Conservation (phyloP, 2,797 vertebrate genomes). For the Chelmon rostratus region DNA sequence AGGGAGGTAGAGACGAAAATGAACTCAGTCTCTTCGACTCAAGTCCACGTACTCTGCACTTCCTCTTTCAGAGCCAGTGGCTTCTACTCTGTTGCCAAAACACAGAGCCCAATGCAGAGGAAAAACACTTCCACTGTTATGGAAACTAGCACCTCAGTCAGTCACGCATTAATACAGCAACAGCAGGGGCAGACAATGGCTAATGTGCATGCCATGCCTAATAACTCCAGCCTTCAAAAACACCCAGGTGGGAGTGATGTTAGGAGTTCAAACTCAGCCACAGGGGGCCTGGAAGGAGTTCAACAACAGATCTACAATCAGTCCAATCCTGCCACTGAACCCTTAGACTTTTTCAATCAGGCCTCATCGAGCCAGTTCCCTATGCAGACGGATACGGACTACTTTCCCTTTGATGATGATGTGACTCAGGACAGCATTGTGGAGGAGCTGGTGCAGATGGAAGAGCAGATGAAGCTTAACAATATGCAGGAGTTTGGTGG, state of each 20-base stretch:
- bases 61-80: slow-evolving; percentile 79
- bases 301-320: slow-evolving; percentile 76
- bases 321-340: slow-evolving; percentile 62
- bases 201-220: slow-evolving; percentile 82
- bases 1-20: slow-evolving; percentile 84
- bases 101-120: slow-evolving; percentile 68
- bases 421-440: slow-evolving; percentile 99
- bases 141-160: slow-evolving; percentile 85
- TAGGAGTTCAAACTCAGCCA: slow-evolving; percentile 85
- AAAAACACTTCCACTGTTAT: slow-evolving; percentile 84
- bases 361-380: slow-evolving; percentile 87
- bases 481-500: slow-evolving; percentile 88
- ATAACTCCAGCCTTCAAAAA: slow-evolving; percentile 75
- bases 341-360: slow-evolving; percentile 83
- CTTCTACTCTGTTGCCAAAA: slow-evolving; percentile 86
- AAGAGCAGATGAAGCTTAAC: slow-evolving; percentile 97
- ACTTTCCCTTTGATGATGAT: slow-evolving; percentile 95
- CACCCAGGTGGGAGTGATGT: slow-evolving; percentile 82
- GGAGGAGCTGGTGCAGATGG: slow-evolving; percentile 98
- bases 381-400: slow-evolving; percentile 90
- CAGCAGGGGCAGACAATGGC: slow-evolving; percentile 80
- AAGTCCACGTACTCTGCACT: slow-evolving; percentile 79
- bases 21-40: slow-evolving; percentile 73
- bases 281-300: slow-evolving; percentile 81
- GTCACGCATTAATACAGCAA: slow-evolving; percentile 71